phyloP scores from a whole-genome alignment of 2,113 vertebrate species.

The Piprites chloris region DNA sequence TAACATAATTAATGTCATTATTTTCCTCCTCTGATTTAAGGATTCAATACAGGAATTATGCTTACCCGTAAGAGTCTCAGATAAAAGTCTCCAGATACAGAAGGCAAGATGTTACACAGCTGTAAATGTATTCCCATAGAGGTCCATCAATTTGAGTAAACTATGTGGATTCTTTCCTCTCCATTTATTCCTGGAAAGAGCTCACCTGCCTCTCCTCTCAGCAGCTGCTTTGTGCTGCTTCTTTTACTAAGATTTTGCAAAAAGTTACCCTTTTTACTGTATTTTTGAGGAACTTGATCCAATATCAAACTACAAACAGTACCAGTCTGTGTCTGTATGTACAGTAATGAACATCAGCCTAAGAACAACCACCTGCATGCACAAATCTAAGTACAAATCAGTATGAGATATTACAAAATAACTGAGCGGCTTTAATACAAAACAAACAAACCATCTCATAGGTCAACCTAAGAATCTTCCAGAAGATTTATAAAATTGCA shows the following conservation, averaged over 20 bases:
- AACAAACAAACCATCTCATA: not conserved
- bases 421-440: not conserved
- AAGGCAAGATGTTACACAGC: not conserved
- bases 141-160: not conserved
- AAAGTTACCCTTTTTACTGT: not conserved
- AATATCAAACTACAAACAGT: not conserved
- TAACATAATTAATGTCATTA: conserved; percentile 59
- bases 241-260: not conserved
- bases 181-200: not conserved
- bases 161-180: not conserved
- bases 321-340: not conserved
- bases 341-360: not conserved
- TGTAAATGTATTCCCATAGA: not conserved
- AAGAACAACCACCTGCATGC: not conserved
- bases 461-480: not conserved
- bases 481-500: not conserved
- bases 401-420: not conserved
- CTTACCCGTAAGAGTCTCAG: not conserved
- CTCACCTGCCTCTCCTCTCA: not conserved
- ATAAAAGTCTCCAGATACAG: conserved; percentile 39
- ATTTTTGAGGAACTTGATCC: not conserved
- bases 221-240: not conserved
- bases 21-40: conserved; percentile 58
- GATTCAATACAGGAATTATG: conserved; percentile 47
- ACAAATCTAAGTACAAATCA: not conserved